Evolutionary conservation across 2,888 invertebrate genomes (phyloP).

Genomic region (Pandemis heparana): DNA sequence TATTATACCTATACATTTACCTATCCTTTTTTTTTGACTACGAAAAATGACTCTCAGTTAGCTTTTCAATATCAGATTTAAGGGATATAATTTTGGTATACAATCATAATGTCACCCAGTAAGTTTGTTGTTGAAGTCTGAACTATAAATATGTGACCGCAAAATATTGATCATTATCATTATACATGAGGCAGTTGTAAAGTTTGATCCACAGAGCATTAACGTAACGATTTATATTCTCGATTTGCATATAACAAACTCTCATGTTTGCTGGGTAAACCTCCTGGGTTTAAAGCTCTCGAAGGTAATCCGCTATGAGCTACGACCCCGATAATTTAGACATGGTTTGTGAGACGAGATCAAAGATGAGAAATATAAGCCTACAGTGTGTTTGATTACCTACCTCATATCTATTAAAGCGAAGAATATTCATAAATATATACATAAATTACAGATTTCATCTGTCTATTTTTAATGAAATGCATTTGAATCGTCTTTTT

Average conservation of each 20-base stretch:
- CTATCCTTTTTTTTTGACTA: no score
- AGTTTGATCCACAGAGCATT: conserved; percentile 13
- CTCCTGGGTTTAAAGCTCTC: conserved; percentile 22
- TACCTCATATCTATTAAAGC: neutral
- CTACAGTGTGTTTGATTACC: conserved; percentile 11
- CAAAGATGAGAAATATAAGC: conserved; percentile 26
- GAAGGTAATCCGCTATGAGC: conserved; percentile 28
- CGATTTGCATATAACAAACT: conserved; percentile 38
- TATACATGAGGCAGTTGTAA: neutral
- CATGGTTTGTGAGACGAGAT: conserved; percentile 17
- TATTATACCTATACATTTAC: no score
- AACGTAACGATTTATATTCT: conserved; percentile 24
- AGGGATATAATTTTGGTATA: no score
- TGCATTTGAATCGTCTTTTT: neutral
- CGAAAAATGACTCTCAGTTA: no score
- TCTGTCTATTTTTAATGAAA: neutral
- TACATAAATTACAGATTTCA: neutral
- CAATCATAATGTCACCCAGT: no score
- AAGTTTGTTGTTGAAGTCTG: no score
- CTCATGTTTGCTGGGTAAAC: conserved; percentile 34
- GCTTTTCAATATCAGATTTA: no score
- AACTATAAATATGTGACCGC: neutral
- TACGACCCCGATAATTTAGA: conserved; percentile 26
- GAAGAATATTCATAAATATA: neutral
- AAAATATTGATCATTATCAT: neutral